Base-by-base conservation (phyloP, 2,797 vertebrate genomes). In the Anisognathus igniventris region DNA sequence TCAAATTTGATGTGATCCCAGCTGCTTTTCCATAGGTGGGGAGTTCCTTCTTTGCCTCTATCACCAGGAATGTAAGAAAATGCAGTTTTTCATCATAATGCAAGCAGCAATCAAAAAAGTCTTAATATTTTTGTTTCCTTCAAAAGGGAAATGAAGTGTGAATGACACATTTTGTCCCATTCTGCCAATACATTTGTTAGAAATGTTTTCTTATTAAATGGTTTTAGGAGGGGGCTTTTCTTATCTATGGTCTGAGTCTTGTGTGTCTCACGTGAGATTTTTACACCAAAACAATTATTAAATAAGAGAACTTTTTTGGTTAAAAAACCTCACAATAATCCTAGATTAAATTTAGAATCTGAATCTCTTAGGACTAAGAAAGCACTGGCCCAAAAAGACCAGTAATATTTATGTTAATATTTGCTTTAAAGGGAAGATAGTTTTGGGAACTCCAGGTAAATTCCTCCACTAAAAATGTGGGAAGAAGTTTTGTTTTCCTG, bases 201-300 rank as follows among this genome's bases (percentile, higher is more conserved):
- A 71, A 60, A 33, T 37, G 6, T 12, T 58, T 5, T 28, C 35
- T 47, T 37, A 27, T 19, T 6, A n/a, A 57, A 35, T 21, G 10
- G 2, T 18, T 91, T 68, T 25, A 56, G 27, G 33, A 72, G 19
- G 15, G 8, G 33, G 3, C 2, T 54, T 6, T 48, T 4, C 22
- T 68, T 40, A 23, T 5, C 16, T 19, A 5, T 31, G 10, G 1
- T 40, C 48, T 44, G 3, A 60, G 12, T n/a, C 31, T 21, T 11
- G 3, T 42, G 3, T 53, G 14, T 12, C 10, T 51, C 25, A 2
- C 0, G 4, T 44, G 4, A 16, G 3, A 2, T 6, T 68, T 79
- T 76, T 10, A 45, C 35, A 14, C 10, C 6, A 30, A 50, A 83
- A 17, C 4, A 47, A n/a, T 48, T 54, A 35, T 17, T 58, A 3